Evolutionary conservation across 2,888 invertebrate genomes (phyloP).

Genomic region (Phortica magna): DNA sequence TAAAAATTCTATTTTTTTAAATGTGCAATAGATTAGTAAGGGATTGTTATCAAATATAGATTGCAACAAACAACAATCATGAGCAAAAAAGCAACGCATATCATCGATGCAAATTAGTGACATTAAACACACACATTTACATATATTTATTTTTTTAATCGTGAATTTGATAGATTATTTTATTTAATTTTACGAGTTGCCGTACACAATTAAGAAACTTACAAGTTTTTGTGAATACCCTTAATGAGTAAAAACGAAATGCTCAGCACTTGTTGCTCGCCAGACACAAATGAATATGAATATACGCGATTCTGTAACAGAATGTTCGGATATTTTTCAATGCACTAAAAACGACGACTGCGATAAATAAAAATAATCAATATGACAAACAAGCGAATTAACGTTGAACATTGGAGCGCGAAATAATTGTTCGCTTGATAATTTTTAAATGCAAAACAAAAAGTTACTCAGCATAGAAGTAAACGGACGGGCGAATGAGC

Average conservation of each 20-base stretch:
- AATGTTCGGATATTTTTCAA: neutral
- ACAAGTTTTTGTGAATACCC: neutral
- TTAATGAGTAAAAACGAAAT: neutral
- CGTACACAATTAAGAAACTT: neutral
- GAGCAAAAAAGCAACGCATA: too few relatives aligned
- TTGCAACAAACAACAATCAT: too few relatives aligned
- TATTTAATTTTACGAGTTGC: too few relatives aligned
- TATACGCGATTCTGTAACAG: neutral
- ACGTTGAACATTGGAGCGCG: neutral
- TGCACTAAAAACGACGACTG: neutral
- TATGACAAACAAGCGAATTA: neutral
- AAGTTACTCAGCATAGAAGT: neutral
- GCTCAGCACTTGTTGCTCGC: neutral
- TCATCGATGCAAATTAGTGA: too few relatives aligned
- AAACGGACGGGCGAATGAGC: neutral
- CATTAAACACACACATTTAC: too few relatives aligned
- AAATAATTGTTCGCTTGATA: neutral
- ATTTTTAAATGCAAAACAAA: neutral
- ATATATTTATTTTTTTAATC: too few relatives aligned
- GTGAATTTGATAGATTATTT: too few relatives aligned
- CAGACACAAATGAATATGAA: neutral
- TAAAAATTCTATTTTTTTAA: too few relatives aligned
- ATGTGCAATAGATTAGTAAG: too few relatives aligned
- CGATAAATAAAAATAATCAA: constrained; percentile 1
- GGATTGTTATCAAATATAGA: too few relatives aligned